phyloP scores from a whole-genome alignment of 1,140 invertebrate genomes.

The Ips typographus region DNA sequence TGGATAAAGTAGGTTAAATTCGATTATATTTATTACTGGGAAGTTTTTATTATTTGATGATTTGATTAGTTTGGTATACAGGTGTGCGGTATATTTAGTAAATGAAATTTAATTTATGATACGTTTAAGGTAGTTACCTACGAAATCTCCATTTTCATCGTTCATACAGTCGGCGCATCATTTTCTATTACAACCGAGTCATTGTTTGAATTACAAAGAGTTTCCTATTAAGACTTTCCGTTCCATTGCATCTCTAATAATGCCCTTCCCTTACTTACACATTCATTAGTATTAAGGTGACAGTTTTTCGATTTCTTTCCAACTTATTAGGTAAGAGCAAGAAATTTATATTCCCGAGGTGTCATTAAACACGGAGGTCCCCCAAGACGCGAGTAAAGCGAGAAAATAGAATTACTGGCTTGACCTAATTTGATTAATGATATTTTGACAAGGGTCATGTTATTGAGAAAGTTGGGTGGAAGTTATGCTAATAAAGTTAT shows the following conservation, averaged over 20 bases:
- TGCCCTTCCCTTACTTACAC: too few species aligned
- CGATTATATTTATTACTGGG: constrained; percentile 6
- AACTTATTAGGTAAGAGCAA: too few species aligned
- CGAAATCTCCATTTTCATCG: not conserved
- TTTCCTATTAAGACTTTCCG: constrained; percentile 3
- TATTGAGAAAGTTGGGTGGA: constrained; percentile 17
- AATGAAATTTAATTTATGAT: too few species aligned
- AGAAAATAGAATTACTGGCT: not conserved
- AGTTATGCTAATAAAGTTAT: constrained; percentile 15
- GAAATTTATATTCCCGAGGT: too few species aligned
- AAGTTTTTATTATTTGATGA: not conserved
- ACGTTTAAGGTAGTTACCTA: too few species aligned
- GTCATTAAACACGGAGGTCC: too few species aligned
- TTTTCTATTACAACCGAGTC: not conserved
- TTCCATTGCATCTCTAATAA: not conserved
- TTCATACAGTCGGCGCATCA: not conserved
- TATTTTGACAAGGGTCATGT: constrained; percentile 14
- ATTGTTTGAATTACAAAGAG: not conserved
- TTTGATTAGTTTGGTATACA: too few species aligned
- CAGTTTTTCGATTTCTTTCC: too few species aligned
- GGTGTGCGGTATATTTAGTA: too few species aligned
- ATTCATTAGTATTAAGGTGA: too few species aligned
- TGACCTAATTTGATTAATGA: constrained; percentile 10
- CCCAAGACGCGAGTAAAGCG: too few species aligned
- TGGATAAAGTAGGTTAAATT: constrained; percentile 6